Conservation (phyloP, 2,888 invertebrate species). For the Aphodius sticticus region DNA sequence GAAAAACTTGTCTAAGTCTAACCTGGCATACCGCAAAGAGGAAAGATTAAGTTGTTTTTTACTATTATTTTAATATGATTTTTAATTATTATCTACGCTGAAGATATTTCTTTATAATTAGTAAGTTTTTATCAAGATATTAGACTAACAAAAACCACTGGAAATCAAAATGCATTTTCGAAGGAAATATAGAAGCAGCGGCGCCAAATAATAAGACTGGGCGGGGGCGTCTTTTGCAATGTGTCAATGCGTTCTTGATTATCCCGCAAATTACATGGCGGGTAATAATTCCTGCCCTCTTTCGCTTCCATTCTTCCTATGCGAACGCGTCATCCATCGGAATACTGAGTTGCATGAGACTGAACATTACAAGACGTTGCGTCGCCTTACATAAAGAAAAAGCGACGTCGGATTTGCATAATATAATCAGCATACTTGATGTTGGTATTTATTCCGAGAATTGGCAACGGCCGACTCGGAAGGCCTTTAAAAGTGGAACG, state of each 20-base stretch:
- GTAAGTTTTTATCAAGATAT: too few species aligned
- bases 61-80: too few species aligned
- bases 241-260: not conserved
- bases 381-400: not conserved
- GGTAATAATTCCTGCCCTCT: not conserved
- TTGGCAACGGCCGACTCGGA: not conserved
- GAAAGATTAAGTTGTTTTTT: too few species aligned
- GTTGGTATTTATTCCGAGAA: not conserved
- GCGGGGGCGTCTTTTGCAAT: not conserved
- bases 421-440: not conserved
- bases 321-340: not conserved
- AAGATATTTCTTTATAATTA: too few species aligned
- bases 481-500: too few species aligned
- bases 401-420: not conserved
- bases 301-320: not conserved
- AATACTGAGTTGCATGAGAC: not conserved
- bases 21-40: too few species aligned
- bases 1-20: too few species aligned
- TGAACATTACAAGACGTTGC: not conserved
- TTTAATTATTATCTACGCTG: too few species aligned
- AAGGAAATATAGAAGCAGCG: not conserved
- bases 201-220: not conserved
- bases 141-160: not conserved
- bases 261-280: not conserved
- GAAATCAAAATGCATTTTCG: not conserved